Evolutionary conservation across 2,888 invertebrate species (phyloP).

Genomic region (Mechanitis mazaeus): DNA sequence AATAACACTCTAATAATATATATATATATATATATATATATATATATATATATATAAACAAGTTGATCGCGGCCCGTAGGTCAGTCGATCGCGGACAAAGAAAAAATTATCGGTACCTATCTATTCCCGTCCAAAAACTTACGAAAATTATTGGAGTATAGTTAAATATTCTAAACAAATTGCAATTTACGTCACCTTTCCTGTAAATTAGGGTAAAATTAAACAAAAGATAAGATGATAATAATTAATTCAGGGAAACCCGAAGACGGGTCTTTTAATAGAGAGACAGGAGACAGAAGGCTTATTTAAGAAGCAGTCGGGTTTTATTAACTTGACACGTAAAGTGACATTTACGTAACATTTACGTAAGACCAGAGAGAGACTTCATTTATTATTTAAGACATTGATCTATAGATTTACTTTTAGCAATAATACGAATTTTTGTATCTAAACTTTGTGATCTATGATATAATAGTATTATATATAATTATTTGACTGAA

Average conservation of each 20-base stretch:
- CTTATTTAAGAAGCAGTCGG: conserved; percentile 34
- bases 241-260: conserved; percentile 35
- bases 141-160: no score
- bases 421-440: background rate
- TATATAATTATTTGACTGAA: no score
- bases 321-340: conserved; percentile 48
- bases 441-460: no score
- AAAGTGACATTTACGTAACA: conserved; percentile 44
- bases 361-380: background rate
- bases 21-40: no score
- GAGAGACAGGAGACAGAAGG: conserved; percentile 27
- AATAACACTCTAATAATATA: no score
- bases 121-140: no score
- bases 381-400: conserved; percentile 5
- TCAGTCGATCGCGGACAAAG: no score
- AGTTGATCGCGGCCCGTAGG: no score
- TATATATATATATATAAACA: no score
- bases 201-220: conserved; percentile 12
- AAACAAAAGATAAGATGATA: conserved; percentile 26
- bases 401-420: background rate
- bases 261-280: conserved; percentile 29
- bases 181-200: background rate
- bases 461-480: no score
- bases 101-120: no score
- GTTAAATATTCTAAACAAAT: no score